Evolutionary conservation across 92 coral and sea anemone genomes (phyloP), one percentile per base, ranked within the genome.

Genomic region (Pocillopora meandrina): DNA sequence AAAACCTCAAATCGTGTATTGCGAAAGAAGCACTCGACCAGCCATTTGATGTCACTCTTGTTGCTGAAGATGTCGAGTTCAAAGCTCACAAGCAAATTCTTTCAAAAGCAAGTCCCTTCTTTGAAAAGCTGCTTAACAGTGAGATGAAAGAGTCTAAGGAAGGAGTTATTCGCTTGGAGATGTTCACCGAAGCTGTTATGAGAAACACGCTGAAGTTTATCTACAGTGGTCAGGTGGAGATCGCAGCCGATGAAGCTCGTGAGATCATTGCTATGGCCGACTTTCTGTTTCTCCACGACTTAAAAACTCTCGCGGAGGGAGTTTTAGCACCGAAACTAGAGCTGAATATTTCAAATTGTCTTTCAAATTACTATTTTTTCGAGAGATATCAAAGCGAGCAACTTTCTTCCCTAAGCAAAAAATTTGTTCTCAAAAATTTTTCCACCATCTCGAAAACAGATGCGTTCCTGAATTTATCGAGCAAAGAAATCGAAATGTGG

Each of bases 401-500:
- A 74, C 78, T 74, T 56, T 13, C 26, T 1, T 12, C 16, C 47
- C 12, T 13, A 33, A 74, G 18, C 12, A 57, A 74, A 74, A 56
- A 56, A 23, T 74, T 56, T 47, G 26, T 74, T 16, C 34, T 74
- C 13, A 42, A 18, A 74, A 74, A 74, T 56, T 56, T 74, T 35
- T 52, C 10, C 36, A 20, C 64, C 12, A 20, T 74, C 2, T 69
- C 34, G 49, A 52, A 34, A 35, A 36, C 78, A 10, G 78, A 74
- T n/a, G 78, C 13, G 16, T 19, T 74, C 26, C 4, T 74, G 63
- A 56, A 21, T 23, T 19, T 74, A 62, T 55, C 78, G 36, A 74
- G 78, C 64, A 56, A 74, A 74, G 65, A 74, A 74, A 56, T 74
- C 26, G 78, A 55, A 56, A 55, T 74, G 63, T 74, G 78, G 78